Evolutionary conservation across 2,113 vertebrate species (phyloP), one percentile per base, ranked within the genome.

Genomic region (Melanerpes aurifrons): DNA sequence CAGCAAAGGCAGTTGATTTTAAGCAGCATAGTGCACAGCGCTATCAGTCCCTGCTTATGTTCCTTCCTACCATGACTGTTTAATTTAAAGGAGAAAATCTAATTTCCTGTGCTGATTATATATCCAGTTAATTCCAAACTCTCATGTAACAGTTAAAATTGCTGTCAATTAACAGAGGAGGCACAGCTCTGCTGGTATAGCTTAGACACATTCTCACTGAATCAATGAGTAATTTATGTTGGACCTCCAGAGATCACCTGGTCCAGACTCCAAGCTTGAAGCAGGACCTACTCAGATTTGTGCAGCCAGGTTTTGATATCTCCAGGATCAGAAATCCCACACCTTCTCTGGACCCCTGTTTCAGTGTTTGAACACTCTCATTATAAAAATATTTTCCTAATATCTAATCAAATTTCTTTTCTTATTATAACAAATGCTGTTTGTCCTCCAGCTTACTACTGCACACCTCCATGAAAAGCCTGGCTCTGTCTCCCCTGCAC

Each of bases 61-160:
- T 90, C 43, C 32, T 88, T 87, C 66, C 62, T 83, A 90, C 92
- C 90, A 83, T 92, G 92, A 95, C 82, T 83, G 58, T 88, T 92
- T 88, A 92, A 95, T 96, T 96, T 96, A 92, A 90, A 90, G 92
- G 76, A 91, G 90, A 95, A 94, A 93, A 96, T 95, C 92, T 84
- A 93, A 96, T 96, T 96, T 96, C 94, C 93, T 94, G 76, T 86
- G 92, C 83, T 0, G 24, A 93, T 94, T 92, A 71, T 86, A 86
- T 92, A 88, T 77, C 76, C 92, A 86, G 66, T 83, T 96, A 93
- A 94, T 91, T 93, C 86, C 69, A 83, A 68, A 77, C 71, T 90
- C 92, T 92, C 66, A 86, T 58, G 61, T 92, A 94, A 88, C 28
- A 6, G 86, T 83, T 92, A 92, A 90, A 88, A 94, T 90, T 86